phyloP scores from a whole-genome alignment of 2,113 vertebrate genomes.

The Uria lomvia region DNA sequence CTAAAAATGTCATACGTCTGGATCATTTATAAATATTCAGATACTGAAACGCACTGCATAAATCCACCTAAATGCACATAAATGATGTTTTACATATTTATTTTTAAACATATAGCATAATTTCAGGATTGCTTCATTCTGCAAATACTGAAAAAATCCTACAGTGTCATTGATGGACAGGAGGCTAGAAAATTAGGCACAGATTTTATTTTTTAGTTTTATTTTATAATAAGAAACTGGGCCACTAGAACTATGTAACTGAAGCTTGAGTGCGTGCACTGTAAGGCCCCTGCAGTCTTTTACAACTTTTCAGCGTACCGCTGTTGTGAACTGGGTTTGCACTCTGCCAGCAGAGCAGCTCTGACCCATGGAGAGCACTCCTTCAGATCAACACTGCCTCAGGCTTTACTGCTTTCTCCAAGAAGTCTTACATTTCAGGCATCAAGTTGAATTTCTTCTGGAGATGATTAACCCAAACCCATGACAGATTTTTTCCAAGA shows the following conservation, averaged over 20 bases:
- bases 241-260: conserved; percentile 75
- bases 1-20: neutral
- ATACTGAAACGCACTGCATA: neutral
- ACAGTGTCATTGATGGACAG: conserved; percentile 66
- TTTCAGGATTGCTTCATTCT: conserved; percentile 39
- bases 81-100: neutral
- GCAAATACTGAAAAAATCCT: conserved; percentile 44
- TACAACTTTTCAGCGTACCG: conserved; percentile 72
- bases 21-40: neutral
- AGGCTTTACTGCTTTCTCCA: conserved; percentile 89
- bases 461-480: conserved; percentile 99
- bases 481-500: conserved; percentile 99
- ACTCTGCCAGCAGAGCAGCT: conserved; percentile 83
- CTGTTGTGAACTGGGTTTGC: conserved; percentile 80
- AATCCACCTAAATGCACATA: neutral
- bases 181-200: conserved; percentile 72
- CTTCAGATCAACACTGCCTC: conserved; percentile 91
- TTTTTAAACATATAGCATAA: neutral
- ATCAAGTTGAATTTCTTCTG: conserved; percentile 98
- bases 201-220: conserved; percentile 75
- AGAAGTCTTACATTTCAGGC: conserved; percentile 98
- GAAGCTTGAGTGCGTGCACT: conserved; percentile 71
- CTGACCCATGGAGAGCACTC: conserved; percentile 91
- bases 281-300: conserved; percentile 77
- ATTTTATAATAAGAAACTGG: conserved; percentile 75